Percentiles rank a stretch among this genome's conserved stretches.
Evolutionary conservation across 2,797 vertebrate genomes (phyloP).

Genomic region (Poeciliopsis turneri): DNA sequence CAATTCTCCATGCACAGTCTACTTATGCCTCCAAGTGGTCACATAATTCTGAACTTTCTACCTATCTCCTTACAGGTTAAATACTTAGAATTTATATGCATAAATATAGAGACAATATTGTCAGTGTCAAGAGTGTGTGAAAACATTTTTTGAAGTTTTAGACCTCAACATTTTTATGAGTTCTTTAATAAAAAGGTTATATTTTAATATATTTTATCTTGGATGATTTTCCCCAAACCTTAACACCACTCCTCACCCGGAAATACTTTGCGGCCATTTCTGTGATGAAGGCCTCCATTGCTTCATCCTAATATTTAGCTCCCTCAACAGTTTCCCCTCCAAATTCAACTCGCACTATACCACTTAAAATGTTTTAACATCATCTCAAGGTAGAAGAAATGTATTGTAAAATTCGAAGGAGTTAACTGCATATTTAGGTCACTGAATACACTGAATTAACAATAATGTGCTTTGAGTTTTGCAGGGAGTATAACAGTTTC

Average conservation of each 20-base stretch:
- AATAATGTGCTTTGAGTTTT: constrained; percentile 71
- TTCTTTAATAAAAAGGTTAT: background rate
- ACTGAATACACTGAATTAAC: constrained; percentile 51
- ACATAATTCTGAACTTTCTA: background rate
- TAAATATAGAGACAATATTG: background rate
- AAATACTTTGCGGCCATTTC: background rate
- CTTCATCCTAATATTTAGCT: background rate
- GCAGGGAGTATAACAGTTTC: constrained; percentile 62
- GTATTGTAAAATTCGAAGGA: background rate
- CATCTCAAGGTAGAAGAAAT: background rate
- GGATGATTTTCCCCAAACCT: background rate
- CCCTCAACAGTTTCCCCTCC: background rate
- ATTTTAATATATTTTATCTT: background rate
- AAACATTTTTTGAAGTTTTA: background rate
- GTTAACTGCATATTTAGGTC: background rate
- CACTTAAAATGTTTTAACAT: background rate
- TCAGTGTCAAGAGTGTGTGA: background rate
- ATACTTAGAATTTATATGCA: background rate
- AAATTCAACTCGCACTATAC: fast-evolving
- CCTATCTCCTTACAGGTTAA: background rate
- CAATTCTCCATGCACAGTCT: background rate
- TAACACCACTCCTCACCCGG: background rate
- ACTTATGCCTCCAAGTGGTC: background rate
- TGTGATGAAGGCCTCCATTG: background rate
- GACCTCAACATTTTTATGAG: background rate